Base-by-base conservation (phyloP, 2,888 invertebrate species). In the Bugula neritina region DNA sequence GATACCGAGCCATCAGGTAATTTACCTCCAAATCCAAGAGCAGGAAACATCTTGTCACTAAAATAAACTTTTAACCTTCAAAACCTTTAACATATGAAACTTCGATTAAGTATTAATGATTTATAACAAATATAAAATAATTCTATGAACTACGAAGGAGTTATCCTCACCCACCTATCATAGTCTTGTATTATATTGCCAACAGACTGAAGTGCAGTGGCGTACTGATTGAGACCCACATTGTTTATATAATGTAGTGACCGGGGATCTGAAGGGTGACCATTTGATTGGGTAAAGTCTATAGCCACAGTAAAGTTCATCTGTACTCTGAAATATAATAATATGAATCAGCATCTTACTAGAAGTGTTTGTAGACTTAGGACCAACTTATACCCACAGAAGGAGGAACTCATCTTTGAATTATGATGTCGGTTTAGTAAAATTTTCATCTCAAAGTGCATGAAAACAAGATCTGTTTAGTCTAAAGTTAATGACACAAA, bases 211-310 rank as follows among this genome's bases (percentile, higher is more conserved):
- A 87, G 81, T 10, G 87, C 87, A 1, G 82, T 78, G 54, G 84
- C 84, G 76, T 87, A 87, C 57, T 86, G 85, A 78, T 86, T 87
- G 27, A 84, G 82, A 76, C 80, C 77, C 77, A 83, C 80, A 0
- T 83, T 82, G 73, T 79, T 81, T 72, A 80, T 77, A 78, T 83
- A 86, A 78, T 88, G 87, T 10, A 87, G 81, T 1, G 86, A 86
- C 1, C 78, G 77, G 0, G 84, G 79, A 3, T 78, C 76, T 35
- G 79, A 78, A 0, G 85, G 85, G 71, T 84, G 80, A 2, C 86
- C 86, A 76, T 86, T 86, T 27, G 83, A 82, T 0, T 85, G 85
- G 1, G 86, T 86, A 78, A 87, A 86, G 75, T 86, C 86, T 34
- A 86, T 80, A 1, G 86, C 85, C 58, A 87, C 84, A 1, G 85